phyloP scores from a whole-genome alignment of 1,140 invertebrate species.

The Zaprionus gabonicus region DNA sequence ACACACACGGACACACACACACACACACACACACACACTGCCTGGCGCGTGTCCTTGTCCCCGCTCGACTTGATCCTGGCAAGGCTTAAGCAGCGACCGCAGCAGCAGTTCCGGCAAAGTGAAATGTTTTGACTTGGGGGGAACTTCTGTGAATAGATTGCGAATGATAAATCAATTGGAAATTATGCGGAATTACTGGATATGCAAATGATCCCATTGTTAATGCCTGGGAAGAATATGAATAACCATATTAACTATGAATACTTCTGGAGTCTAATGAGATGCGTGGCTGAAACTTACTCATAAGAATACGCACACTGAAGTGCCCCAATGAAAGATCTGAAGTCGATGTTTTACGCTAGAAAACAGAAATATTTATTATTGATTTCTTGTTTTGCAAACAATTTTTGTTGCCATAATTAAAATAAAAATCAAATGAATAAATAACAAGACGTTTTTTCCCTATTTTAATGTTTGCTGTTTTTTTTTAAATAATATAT shows the following conservation, averaged over 20 bases:
- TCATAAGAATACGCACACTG: too few species aligned
- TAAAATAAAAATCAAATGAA: too few species aligned
- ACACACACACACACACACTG: background rate
- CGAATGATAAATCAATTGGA: conserved; percentile 45
- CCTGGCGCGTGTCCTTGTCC: conserved; percentile 57
- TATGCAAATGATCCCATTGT: conserved; percentile 16
- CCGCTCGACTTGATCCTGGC: conserved; percentile 70
- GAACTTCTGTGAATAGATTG: background rate
- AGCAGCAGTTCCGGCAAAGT: conserved; percentile 4
- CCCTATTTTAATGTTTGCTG: too few species aligned
- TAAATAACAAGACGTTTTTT: too few species aligned
- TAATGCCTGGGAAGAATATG: background rate
- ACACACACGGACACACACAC: conserved; percentile 33
- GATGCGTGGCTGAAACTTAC: too few species aligned
- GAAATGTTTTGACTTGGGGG: conserved; percentile 11
- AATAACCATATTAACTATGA: background rate
- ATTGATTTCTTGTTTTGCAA: too few species aligned
- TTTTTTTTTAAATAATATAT: too few species aligned
- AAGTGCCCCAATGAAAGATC: too few species aligned
- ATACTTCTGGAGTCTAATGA: background rate
- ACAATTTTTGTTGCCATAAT: too few species aligned
- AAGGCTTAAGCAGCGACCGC: conserved; percentile 47
- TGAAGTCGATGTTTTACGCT: too few species aligned
- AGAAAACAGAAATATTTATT: background rate
- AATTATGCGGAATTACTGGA: conserved; percentile 4